Evolutionary conservation across 2,888 invertebrate genomes (phyloP).

Genomic region (Pandemis corylana): DNA sequence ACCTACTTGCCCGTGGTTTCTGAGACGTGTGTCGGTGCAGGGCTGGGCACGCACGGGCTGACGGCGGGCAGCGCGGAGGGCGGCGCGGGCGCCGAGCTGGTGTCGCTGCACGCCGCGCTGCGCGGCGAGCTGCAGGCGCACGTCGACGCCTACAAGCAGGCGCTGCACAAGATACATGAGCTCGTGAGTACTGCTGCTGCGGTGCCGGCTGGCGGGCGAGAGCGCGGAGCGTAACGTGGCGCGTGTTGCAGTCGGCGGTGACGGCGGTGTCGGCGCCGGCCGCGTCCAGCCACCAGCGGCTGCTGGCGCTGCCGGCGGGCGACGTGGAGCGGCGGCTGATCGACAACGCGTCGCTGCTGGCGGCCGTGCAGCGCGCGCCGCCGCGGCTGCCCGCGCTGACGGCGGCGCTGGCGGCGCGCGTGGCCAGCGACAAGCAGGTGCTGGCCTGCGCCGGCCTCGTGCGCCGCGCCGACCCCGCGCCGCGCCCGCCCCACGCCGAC

Average conservation of each 20-base stretch:
- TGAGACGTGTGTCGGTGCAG: slow-evolving; percentile 56
- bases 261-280: slow-evolving; percentile 90
- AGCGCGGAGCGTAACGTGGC: background rate
- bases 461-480: slow-evolving; percentile 84
- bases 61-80: slow-evolving; percentile 76
- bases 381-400: slow-evolving; percentile 89
- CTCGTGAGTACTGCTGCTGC: slow-evolving; percentile 81
- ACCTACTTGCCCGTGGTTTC: no score
- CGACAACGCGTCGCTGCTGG: slow-evolving; percentile 95
- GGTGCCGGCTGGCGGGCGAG: slow-evolving; percentile 86
- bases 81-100: slow-evolving; percentile 85
- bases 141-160: slow-evolving; percentile 94
- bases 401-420: slow-evolving; percentile 89
- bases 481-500: slow-evolving; percentile 16
- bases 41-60: slow-evolving; percentile 94
- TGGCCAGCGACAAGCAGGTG: slow-evolving; percentile 96
- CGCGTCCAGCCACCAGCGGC: slow-evolving; percentile 94
- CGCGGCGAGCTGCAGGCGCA: slow-evolving; percentile 93
- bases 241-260: slow-evolving; percentile 70
- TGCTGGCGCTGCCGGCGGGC: slow-evolving; percentile 91
- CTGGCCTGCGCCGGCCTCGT: slow-evolving; percentile 89
- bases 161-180: slow-evolving; percentile 93
- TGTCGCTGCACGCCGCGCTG: slow-evolving; percentile 92
- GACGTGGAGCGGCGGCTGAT: slow-evolving; percentile 96
- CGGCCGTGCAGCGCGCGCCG: slow-evolving; percentile 92